Evolutionary conservation across 2,888 invertebrate genomes (phyloP).

Genomic region (Diarsia mendica): DNA sequence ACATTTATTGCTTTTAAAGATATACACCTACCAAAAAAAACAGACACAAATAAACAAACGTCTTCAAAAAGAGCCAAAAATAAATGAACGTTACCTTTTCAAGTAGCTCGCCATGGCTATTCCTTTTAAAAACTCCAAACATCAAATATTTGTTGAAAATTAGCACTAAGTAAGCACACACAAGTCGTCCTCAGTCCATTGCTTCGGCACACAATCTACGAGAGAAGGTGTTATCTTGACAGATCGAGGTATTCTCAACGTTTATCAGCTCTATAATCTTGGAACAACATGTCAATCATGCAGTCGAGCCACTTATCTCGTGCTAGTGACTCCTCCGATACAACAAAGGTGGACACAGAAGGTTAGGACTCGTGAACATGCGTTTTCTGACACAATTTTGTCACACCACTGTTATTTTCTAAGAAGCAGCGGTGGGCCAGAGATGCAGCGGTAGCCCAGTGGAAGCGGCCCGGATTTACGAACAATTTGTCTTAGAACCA

Average conservation of each 20-base stretch:
- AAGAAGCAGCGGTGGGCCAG: no score
- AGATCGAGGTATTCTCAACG: conserved; percentile 81
- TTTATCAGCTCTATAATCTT: conserved; percentile 73
- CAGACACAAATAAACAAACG: neutral
- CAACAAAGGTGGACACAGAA: conserved; percentile 62
- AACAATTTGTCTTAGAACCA: no score
- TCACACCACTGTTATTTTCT: no score
- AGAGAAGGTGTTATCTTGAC: conserved; percentile 81
- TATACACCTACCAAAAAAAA: neutral
- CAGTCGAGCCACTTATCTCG: conserved; percentile 67
- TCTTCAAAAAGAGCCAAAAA: neutral
- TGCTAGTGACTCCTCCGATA: conserved; percentile 53
- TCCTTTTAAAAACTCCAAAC: conserved; percentile 46
- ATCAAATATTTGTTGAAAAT: conserved; percentile 59
- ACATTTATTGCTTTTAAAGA: neutral
- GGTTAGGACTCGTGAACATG: conserved; percentile 3
- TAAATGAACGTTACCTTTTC: conserved; percentile 76
- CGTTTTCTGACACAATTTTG: neutral
- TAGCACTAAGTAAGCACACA: conserved; percentile 50
- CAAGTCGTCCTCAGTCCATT: conserved; percentile 56
- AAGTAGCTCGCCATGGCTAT: conserved; percentile 77
- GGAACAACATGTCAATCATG: conserved; percentile 86
- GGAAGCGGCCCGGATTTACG: no score
- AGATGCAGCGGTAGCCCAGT: no score
- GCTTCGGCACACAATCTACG: conserved; percentile 65